Evolutionary conservation across 2,888 invertebrate genomes (phyloP), one percentile per base, ranked within the genome.

Genomic region (Eilema sororculum): DNA sequence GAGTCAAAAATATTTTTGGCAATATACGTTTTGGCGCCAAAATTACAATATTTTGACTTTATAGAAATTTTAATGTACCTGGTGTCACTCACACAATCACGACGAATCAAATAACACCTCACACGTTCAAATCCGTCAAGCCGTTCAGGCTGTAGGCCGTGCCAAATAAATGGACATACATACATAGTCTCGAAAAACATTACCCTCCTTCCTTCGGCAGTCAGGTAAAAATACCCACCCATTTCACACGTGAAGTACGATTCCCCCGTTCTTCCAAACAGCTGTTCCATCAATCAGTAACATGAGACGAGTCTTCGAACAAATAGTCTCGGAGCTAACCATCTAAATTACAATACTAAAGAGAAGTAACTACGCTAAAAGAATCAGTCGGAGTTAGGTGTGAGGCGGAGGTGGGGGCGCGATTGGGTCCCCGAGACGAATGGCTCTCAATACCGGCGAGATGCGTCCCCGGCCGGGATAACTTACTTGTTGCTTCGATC

Each of bases 401-500:
- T 65, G 52, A 63, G 68, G 37, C 25, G 72, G 68, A 37, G 75
- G 78, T 61, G 62, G 71, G 70, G 74, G 71, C 30, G 61, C 81
- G 87, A 88, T 89, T 82, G 88, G 79, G 84, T 79, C 81, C 78
- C 86, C 84, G 89, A 90, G 91, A 92, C 89, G 89, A 89, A 90
- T 89, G 86, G 89, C 87, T 86, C 90, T 88, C 91, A 88, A 91
- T 92, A 90, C 87, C 84, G 83, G 78, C 83, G 88, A 86, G 90
- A 88, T 87, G 87, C 89, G 89, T 87, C 88, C 88, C 89, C 87
- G 87, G 85, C 85, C 89, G 89, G 88, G 89, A 89, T 86, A 82
- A 86, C 87, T 88, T 85, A 93, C 94, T 93, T 94, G 94, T 94
- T 94, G 94, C 94, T 90, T 87, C 88, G 75, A 80, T 80, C 82